Percentiles rank a stretch among this genome's conserved stretches.
phyloP scores from a whole-genome alignment of 2,113 vertebrate species.

The Labrus mixtus region DNA sequence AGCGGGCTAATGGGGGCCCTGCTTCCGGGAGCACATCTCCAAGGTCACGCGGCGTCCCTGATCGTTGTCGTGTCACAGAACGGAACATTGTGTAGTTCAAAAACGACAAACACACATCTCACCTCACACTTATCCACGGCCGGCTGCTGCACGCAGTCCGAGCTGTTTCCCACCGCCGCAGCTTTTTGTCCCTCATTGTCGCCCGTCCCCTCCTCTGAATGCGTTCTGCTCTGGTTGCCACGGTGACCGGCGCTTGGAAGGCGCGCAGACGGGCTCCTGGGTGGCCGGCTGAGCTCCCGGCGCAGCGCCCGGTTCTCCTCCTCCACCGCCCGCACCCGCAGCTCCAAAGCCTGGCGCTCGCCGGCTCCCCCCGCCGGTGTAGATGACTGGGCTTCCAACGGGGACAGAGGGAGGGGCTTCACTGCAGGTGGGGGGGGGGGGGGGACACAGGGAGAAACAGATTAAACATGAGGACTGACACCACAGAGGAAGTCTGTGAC shows the following conservation, averaged over 20 bases:
- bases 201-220: constrained; percentile 93
- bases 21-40: constrained; percentile 7
- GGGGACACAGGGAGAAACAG: not conserved
- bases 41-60: constrained; percentile 3
- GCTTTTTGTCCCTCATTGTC: constrained; percentile 92
- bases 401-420: constrained; percentile 91
- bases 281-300: constrained; percentile 90
- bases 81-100: too few relatives aligned
- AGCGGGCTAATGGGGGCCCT: constrained; percentile 4
- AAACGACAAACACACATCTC: constrained; percentile 44
- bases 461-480: not conserved
- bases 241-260: constrained; percentile 65
- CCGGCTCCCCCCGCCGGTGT: constrained; percentile 82
- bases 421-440: constrained; percentile 80
- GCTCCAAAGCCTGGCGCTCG: constrained; percentile 91
- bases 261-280: constrained; percentile 72
- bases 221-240: constrained; percentile 89
- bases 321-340: constrained; percentile 93
- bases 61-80: not conserved
- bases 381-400: constrained; percentile 90
- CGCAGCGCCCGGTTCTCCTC: constrained; percentile 93
- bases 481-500: not conserved
- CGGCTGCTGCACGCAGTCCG: constrained; percentile 93
- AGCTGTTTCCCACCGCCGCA: constrained; percentile 89
- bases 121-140: constrained; percentile 99